Evolutionary conservation across 1,140 invertebrate genomes (phyloP).

Genomic region (Zaprionus africanus): DNA sequence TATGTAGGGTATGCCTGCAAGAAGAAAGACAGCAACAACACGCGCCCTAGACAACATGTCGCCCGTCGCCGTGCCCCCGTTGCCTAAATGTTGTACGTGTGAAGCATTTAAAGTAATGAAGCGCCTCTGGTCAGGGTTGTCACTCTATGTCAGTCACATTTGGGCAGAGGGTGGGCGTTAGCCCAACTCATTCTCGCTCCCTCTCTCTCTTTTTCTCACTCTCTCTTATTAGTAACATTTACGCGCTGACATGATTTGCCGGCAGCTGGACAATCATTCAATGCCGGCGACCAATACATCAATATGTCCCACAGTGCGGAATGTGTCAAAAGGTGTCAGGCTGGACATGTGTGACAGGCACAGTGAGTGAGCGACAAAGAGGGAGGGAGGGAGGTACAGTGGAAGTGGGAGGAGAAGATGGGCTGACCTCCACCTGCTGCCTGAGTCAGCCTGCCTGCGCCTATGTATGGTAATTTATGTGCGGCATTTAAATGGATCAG

Average conservation of each 20-base stretch:
- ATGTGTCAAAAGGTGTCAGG: constrained; percentile 45
- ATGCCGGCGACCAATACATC: constrained; percentile 73
- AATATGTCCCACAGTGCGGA: constrained; percentile 70
- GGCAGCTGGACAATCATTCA: constrained; percentile 65
- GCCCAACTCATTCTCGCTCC: neutral
- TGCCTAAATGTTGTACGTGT: constrained; percentile 74
- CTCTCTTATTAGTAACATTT: constrained; percentile 66
- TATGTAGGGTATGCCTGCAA: neutral
- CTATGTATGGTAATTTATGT: constrained; percentile 73
- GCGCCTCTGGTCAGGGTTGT: constrained; percentile 31
- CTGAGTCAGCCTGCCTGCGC: neutral
- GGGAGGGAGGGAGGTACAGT: neutral
- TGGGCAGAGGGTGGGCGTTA: neutral
- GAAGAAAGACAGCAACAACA: constrained; percentile 25
- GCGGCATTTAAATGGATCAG: constrained; percentile 78
- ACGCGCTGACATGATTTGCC: constrained; percentile 48
- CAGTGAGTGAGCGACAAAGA: neutral
- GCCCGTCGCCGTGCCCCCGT: constrained; percentile 36
- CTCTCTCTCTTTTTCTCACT: neutral
- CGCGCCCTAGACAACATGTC: constrained; percentile 51
- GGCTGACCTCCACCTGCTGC: constrained; percentile 8
- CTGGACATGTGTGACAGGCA: constrained; percentile 15
- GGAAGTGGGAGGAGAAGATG: neutral
- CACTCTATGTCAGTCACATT: constrained; percentile 16
- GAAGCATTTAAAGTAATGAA: constrained; percentile 83